These are phyloP conservation scores for Cylindroiulus punctatus DNA, from an alignment of 2,888 invertebrate genomes.

Conservation along the genomic window DNA sequence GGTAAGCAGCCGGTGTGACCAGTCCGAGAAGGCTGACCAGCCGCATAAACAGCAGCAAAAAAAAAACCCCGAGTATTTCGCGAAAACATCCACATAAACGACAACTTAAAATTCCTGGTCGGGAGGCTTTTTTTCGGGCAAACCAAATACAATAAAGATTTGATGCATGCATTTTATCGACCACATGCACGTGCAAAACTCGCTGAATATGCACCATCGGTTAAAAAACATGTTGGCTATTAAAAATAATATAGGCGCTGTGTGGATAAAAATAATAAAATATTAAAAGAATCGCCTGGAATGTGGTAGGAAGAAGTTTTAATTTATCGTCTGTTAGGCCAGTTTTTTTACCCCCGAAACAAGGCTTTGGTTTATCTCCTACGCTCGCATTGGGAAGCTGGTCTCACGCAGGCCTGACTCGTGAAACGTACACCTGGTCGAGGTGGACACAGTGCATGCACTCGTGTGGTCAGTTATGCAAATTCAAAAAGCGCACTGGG, in stretches of 20 bases:
- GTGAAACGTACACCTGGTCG: not conserved
- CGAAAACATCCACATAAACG: conserved; percentile 6
- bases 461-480: not conserved
- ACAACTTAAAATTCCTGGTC: conserved; percentile 26
- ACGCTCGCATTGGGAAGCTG: not conserved
- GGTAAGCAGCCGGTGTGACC: not conserved
- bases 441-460: not conserved
- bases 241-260: not conserved
- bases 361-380: not conserved
- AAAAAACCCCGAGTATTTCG: not conserved
- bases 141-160: not conserved
- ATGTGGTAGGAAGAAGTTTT: conserved; percentile 14
- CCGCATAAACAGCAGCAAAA: not conserved
- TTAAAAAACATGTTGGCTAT: conserved; percentile 19
- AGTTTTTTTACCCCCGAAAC: not conserved
- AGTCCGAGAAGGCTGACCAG: not conserved
- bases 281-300: conserved; percentile 25
- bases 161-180: conserved; percentile 7
- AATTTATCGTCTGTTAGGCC: not conserved
- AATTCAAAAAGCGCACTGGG: too few relatives aligned
- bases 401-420: not conserved
- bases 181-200: conserved; percentile 32
- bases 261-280: conserved; percentile 11
- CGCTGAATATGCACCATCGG: too few relatives aligned
- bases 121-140: not conserved